Conservation (phyloP, 2,113 vertebrate species). For the Pholis gunnellus region DNA sequence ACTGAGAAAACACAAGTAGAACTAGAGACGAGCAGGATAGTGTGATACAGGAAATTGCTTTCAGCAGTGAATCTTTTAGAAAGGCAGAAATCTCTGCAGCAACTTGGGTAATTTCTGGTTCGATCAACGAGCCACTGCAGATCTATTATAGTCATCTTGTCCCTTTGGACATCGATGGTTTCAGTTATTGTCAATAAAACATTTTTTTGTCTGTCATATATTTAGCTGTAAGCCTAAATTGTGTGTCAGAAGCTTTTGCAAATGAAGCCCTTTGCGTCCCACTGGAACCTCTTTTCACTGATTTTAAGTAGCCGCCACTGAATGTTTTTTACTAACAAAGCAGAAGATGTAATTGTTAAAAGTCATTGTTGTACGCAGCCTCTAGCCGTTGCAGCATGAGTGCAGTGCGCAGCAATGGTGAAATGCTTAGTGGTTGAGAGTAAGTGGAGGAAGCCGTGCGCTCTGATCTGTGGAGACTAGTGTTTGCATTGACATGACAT, state of each 20-base stretch:
- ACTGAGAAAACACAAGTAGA: not conserved
- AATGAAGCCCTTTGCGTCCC: constrained; percentile 31
- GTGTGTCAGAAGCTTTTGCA: constrained; percentile 47
- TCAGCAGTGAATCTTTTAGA: constrained; percentile 27
- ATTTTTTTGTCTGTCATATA: constrained; percentile 35
- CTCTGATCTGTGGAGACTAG: constrained; percentile 74
- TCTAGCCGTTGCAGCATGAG: constrained; percentile 44
- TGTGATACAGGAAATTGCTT: constrained; percentile 23
- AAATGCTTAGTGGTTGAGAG: constrained; percentile 52
- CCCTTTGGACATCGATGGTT: constrained; percentile 30
- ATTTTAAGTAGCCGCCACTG: constrained; percentile 32
- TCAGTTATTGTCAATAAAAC: constrained; percentile 44
- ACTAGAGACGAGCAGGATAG: not conserved
- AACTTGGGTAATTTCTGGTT: constrained; percentile 43
- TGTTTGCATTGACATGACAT: constrained; percentile 82
- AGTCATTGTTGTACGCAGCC: constrained; percentile 48
- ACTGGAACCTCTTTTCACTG: constrained; percentile 5
- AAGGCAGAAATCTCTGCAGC: constrained; percentile 26
- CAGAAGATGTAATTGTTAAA: constrained; percentile 55
- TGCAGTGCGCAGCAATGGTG: constrained; percentile 33
- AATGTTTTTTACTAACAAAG: constrained; percentile 58
- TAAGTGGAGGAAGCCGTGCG: constrained; percentile 64
- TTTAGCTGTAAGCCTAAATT: constrained; percentile 43
- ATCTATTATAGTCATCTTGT: constrained; percentile 47
- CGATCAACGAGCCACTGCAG: constrained; percentile 46